Conservation (phyloP, 2,888 invertebrate genomes). For the Cephus rjabovi region DNA sequence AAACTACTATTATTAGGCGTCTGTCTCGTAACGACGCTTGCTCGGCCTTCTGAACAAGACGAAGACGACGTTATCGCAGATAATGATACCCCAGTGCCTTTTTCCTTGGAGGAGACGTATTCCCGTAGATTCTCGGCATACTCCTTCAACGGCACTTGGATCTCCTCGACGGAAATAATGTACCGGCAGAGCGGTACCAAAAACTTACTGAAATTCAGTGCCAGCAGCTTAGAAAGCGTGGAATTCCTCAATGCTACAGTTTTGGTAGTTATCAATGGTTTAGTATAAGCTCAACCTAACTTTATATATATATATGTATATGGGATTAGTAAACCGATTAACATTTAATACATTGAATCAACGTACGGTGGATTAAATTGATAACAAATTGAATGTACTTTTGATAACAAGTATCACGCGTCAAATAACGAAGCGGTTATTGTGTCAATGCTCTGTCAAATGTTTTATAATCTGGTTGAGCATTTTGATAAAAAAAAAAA, state of each 20-base stretch:
- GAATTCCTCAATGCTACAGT: constrained; percentile 28
- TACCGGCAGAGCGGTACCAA: constrained; percentile 43
- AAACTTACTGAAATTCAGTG: constrained; percentile 52
- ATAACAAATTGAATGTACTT: not conserved
- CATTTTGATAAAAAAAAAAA: not conserved
- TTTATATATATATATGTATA: not conserved
- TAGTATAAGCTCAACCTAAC: constrained; percentile 1
- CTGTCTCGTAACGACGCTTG: not conserved
- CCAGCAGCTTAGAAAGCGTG: constrained; percentile 39
- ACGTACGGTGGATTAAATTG: not conserved
- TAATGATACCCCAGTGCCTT: constrained; percentile 36
- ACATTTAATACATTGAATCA: too few relatives aligned
- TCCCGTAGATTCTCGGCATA: constrained; percentile 51
- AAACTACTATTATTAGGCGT: not conserved
- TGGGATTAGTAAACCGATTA: too few relatives aligned
- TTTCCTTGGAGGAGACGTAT: constrained; percentile 63
- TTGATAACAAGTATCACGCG: not conserved
- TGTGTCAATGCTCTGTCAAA: not conserved
- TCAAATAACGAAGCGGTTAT: not conserved
- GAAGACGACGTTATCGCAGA: not conserved
- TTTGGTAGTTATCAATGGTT: constrained; percentile 31
- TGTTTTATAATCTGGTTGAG: not conserved
- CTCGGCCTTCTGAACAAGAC: not conserved
- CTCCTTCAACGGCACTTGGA: constrained; percentile 67
- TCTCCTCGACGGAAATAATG: constrained; percentile 61